Base-by-base conservation (phyloP, 53 echinoderm and acorn worm species). In the Astropecten irregularis region DNA sequence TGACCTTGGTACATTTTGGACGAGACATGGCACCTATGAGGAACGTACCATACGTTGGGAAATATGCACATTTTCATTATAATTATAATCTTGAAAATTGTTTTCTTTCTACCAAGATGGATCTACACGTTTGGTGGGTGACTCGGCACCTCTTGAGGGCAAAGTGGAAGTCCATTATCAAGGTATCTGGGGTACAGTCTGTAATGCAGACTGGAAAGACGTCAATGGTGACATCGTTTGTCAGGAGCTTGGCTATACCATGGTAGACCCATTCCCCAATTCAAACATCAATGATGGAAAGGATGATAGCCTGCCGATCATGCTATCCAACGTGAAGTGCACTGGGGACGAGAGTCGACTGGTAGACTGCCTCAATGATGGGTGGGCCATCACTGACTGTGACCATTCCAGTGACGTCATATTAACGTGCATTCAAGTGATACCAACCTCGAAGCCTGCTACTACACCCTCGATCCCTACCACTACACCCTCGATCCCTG, bases 291-390 rank as follows among this genome's bases (percentile, higher is more conserved):
- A 18, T 28, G 28, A 23, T 6, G 70, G 26, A 2, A 27, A 21
- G 4, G 30, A 3, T 2, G 20, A 20, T 4, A 26, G 19, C 28
- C 4, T 5, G 2, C 53, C 68, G 35, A 61, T 71, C 29, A 48
- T 87, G 58, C 71, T 87, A 14, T 68, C 54, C 46, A 68, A 71
- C 9, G 65, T 87, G 14, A 21, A 23, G 14, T 87, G 88, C 39
- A 39, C 16, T 35, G 88, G 88, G 20, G 21, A 38, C 15, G 88
- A 87, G 64, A 51, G 61, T 0, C 59, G 62, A 27, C 26, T 87
- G 20, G 49, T 64, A 34, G 88, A 87, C 63, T 87, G 88, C n/a
- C 14, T 20, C 44, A 61, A 79, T 31, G 28, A 40, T 18, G 76
- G 59, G 25, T 76, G 76, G 76, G 76, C 39, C 56, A 30, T 58